These are phyloP conservation scores for Machimus rusticus DNA, from an alignment of 2,888 invertebrate genomes.

Conservation along the genomic window DNA sequence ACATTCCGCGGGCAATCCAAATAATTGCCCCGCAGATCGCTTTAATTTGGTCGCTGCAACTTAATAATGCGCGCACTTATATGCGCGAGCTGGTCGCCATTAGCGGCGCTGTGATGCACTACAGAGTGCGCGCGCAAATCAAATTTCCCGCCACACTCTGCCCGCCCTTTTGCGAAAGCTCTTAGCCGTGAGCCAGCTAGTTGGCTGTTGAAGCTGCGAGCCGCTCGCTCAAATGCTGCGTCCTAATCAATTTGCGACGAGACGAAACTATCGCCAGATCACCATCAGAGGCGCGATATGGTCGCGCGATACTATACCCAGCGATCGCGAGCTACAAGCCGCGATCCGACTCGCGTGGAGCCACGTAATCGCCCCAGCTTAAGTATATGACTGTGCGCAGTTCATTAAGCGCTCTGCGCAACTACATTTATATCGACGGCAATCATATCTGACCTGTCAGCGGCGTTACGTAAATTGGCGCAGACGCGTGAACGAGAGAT, in stretches of 20 bases:
- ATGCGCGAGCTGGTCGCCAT: background rate
- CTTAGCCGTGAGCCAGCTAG: background rate
- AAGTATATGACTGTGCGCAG: background rate
- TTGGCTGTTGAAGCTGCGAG: background rate
- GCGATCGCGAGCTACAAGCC: background rate
- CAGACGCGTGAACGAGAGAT: background rate
- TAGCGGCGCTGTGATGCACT: background rate
- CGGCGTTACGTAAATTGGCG: background rate
- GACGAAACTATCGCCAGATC: slow-evolving; percentile 17
- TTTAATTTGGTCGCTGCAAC: slow-evolving; percentile 20
- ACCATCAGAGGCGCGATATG: slow-evolving; percentile 8
- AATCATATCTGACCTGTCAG: background rate
- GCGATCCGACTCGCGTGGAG: background rate
- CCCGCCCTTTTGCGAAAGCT: background rate
- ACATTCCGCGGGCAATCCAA: slow-evolving; percentile 22
- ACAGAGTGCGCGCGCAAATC: background rate
- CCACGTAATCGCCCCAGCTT: background rate
- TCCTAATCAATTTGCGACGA: slow-evolving; percentile 29
- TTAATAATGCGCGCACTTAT: slow-evolving; percentile 11
- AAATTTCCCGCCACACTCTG: background rate
- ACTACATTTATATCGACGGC: background rate
- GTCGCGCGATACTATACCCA: background rate
- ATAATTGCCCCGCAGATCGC: slow-evolving; percentile 23
- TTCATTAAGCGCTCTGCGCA: background rate
- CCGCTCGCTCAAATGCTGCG: background rate